Evolutionary conservation across 1,140 invertebrate genomes (phyloP).

Genomic region (Hirudo medicinalis): DNA sequence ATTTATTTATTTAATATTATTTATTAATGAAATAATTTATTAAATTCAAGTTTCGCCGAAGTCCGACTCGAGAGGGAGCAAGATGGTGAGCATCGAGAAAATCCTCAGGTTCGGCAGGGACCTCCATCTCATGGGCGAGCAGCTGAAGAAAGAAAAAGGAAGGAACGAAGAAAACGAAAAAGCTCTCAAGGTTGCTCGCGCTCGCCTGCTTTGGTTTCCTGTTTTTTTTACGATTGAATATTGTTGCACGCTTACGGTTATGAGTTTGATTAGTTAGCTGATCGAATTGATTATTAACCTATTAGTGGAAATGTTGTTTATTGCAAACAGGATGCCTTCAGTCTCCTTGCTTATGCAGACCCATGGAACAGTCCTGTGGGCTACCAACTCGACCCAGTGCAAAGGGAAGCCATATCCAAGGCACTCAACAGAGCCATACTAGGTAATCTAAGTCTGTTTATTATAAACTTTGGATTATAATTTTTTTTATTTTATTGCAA

Average conservation of each 20-base stretch:
- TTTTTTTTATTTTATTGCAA: background rate
- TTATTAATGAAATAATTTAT: no score
- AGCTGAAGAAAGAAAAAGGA: conserved; percentile 64
- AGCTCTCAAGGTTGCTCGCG: conserved; percentile 64
- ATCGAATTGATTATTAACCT: no score
- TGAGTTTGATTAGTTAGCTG: no score
- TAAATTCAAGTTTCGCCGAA: background rate
- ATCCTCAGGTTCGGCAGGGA: conserved; percentile 88
- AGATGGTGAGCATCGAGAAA: conserved; percentile 66
- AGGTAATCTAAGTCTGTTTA: conserved; percentile 27
- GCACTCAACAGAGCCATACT: conserved; percentile 89
- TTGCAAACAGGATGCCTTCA: conserved; percentile 75
- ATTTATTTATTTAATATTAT: no score
- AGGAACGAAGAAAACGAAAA: conserved; percentile 75
- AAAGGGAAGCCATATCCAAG: conserved; percentile 83
- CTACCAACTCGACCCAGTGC: conserved; percentile 78
- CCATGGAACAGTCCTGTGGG: conserved; percentile 90
- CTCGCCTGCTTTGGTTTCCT: background rate
- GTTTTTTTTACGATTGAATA: background rate
- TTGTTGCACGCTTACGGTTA: no score
- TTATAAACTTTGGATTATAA: background rate
- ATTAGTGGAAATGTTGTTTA: background rate
- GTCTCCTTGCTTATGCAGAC: conserved; percentile 89
- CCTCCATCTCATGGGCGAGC: conserved; percentile 74
- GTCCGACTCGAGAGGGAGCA: conserved; percentile 44